Evolutionary conservation across 2,888 invertebrate species (phyloP).

Genomic region (Lepidochrysops patricia): DNA sequence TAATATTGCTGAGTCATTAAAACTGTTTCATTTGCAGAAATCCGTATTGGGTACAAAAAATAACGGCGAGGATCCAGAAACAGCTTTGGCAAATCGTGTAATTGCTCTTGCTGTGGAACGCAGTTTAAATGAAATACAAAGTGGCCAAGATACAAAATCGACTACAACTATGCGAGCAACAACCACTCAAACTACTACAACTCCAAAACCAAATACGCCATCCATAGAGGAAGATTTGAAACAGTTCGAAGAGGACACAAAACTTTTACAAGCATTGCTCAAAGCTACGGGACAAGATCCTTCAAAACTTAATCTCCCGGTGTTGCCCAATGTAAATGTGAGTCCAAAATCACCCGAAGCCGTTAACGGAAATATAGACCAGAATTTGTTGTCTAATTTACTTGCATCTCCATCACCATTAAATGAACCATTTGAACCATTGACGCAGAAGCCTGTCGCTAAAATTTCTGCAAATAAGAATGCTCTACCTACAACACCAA

Average conservation of each 20-base stretch:
- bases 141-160: conserved; percentile 33
- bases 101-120: conserved; percentile 71
- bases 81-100: conserved; percentile 67
- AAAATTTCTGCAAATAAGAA: conserved; percentile 32
- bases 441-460: conserved; percentile 39
- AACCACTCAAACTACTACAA: conserved; percentile 31
- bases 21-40: conserved; percentile 70
- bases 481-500: conserved; percentile 36
- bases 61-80: conserved; percentile 56
- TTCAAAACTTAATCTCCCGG: conserved; percentile 60
- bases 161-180: conserved; percentile 29
- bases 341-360: conserved; percentile 40
- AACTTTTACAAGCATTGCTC: conserved; percentile 58
- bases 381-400: conserved; percentile 50
- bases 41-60: conserved; percentile 54
- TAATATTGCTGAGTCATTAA: too few relatives aligned
- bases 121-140: conserved; percentile 61
- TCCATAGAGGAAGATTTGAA: conserved; percentile 64
- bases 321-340: conserved; percentile 40
- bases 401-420: conserved; percentile 53
- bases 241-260: conserved; percentile 67
- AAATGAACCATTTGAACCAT: conserved; percentile 50
- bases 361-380: conserved; percentile 44
- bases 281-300: conserved; percentile 67
- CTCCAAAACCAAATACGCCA: conserved; percentile 42